Base-by-base conservation (phyloP, 2,113 vertebrate species). In the Ardeotis arabs region DNA sequence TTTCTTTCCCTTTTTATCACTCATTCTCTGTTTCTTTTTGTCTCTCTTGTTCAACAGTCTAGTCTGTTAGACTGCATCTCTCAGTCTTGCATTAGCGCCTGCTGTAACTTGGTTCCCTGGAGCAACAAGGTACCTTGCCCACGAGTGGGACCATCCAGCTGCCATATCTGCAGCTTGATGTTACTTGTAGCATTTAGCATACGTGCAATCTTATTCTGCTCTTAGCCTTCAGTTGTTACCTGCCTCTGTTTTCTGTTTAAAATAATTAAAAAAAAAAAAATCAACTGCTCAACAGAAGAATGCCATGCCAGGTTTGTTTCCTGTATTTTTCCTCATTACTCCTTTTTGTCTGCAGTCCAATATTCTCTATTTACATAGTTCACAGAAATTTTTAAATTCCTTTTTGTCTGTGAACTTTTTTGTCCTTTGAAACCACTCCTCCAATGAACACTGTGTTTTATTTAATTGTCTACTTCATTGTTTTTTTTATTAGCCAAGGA, bases 81-180 rank as follows among this genome's bases (percentile, higher is more conserved):
- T 97, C 97, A 98, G 75, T 98, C 98, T 97, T 99, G 97, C 94
- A 56, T 99, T 97, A 99, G 97, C 94, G 94, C 97, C 96, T 99
- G 97, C 98, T 98, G 98, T 98, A 98, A 98, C 97, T 98, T 98
- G 97, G 98, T 98, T 96, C 92, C 97, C 85, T 97, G 98, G 98
- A 98, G 92, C 45, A 97, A 98, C 91, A 98, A 98, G 98, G 98
- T 99, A 98, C 97, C 81, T 87, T 88, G 67, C 96, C 95, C 79
- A 68, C 15, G 4, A 75, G 75, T 86, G 91, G 97, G 86, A 72
- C 81, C 96, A 94, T 91, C 93, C 91, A 96, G 92, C 91, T 96
- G 96, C 85, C 31, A 0, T 22, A 39, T 15, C 63, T 88, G 86
- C 93, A 96, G 81, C 96, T 97, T 96, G 94, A 93, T 96, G 75